Evolutionary conservation across 1,140 invertebrate species (phyloP).

Genomic region (Magallana angulata): DNA sequence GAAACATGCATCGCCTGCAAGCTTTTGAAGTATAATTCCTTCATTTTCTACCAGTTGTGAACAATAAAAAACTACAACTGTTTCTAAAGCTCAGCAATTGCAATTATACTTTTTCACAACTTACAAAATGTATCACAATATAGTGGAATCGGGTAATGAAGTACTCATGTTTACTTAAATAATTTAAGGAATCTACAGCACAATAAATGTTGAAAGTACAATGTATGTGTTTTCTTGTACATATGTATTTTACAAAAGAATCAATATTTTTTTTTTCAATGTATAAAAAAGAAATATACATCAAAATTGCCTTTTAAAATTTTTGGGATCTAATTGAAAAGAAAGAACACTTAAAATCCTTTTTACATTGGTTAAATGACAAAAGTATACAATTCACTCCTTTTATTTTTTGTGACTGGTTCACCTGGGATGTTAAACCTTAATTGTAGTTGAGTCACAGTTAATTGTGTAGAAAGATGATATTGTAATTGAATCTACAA

Average conservation of each 20-base stretch:
- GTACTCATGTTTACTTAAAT: neutral
- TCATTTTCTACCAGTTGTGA: neutral
- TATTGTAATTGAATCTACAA: neutral
- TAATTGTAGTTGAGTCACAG: neutral
- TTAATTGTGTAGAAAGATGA: neutral
- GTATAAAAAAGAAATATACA: neutral
- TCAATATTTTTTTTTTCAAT: neutral
- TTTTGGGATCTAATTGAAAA: neutral
- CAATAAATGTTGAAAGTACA: neutral
- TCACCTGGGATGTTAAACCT: neutral
- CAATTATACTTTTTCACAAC: neutral
- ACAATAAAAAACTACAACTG: neutral
- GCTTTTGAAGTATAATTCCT: neutral
- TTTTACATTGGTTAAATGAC: neutral
- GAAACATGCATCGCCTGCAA: neutral
- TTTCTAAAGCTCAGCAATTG: too few species aligned
- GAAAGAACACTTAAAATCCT: neutral
- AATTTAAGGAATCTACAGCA: neutral
- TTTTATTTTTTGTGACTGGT: neutral
- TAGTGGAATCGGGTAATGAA: neutral
- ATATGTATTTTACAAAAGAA: too few species aligned
- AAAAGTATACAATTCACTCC: neutral
- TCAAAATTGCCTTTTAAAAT: neutral
- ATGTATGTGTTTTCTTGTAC: neutral
- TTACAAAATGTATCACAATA: neutral